A percentile compares a stretch with the other conserved stretches of the same genome.
Conservation (phyloP, 2,888 invertebrate genomes). For the Drosophila prostipennis region DNA sequence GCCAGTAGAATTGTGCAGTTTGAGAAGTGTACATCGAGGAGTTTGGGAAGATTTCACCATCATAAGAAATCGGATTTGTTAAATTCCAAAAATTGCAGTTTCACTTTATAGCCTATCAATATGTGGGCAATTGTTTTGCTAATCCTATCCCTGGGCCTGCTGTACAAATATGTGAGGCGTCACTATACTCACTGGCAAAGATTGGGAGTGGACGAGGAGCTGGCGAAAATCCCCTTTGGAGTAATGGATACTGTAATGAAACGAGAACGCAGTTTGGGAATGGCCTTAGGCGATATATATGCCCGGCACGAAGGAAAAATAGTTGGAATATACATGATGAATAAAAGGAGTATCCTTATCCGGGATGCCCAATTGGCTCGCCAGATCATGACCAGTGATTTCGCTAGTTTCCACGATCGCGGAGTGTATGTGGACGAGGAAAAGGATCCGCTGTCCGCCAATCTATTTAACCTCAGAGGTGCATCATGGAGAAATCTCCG, state of each 20-base stretch:
- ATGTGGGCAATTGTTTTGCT: slow-evolving; percentile 62
- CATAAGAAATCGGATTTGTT: background rate
- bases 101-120: background rate
- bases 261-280: slow-evolving; percentile 86
- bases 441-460: slow-evolving; percentile 87
- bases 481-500: slow-evolving; percentile 87
- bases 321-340: slow-evolving; percentile 87
- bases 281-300: slow-evolving; percentile 87
- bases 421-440: slow-evolving; percentile 87
- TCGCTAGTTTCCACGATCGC: slow-evolving; percentile 87
- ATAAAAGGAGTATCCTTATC: slow-evolving; percentile 87
- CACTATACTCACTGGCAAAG: slow-evolving; percentile 85
- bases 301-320: slow-evolving; percentile 80
- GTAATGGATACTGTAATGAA: slow-evolving; percentile 86
- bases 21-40: background rate
- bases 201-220: slow-evolving; percentile 86
- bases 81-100: background rate
- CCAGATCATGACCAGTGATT: slow-evolving; percentile 87
- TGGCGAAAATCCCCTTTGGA: slow-evolving; percentile 88
- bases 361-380: slow-evolving; percentile 87
- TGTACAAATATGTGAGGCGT: slow-evolving; percentile 47
- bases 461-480: slow-evolving; percentile 82
- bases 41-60: slow-evolving; percentile 1
- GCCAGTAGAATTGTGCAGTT: slow-evolving; percentile 9
- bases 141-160: slow-evolving; percentile 22